Conservation (phyloP, 2,888 invertebrate species). For the Tigriopus californicus region DNA sequence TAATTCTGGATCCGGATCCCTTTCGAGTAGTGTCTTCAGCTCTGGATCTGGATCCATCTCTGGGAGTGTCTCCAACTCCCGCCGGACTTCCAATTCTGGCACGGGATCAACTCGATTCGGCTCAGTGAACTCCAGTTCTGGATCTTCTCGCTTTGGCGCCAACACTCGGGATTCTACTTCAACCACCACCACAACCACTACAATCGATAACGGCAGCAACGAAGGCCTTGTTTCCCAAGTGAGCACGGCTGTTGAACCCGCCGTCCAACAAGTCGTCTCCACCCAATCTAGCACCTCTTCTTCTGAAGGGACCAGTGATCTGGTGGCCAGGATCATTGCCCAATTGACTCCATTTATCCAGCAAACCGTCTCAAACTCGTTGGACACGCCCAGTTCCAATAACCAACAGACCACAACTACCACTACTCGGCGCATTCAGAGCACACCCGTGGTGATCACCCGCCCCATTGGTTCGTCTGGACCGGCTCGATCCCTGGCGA, state of each 20-base stretch:
- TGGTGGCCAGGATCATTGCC: conserved; percentile 1
- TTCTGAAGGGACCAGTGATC: not conserved
- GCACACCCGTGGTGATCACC: too few species aligned
- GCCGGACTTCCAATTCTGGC: too few species aligned
- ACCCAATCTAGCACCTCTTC: not conserved
- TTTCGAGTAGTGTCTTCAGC: too few species aligned
- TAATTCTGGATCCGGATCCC: too few species aligned
- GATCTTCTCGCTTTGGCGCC: too few species aligned
- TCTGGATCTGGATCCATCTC: too few species aligned
- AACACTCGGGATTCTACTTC: not conserved
- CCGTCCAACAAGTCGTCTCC: not conserved
- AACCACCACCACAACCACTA: not conserved
- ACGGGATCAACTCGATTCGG: too few species aligned
- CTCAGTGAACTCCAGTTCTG: too few species aligned
- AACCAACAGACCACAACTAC: not conserved
- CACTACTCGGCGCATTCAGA: too few species aligned
- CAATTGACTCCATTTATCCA: conserved; percentile 3
- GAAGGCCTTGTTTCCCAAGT: not conserved
- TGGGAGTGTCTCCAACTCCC: not conserved
- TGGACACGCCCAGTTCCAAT: not conserved
- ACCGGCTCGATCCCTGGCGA: too few species aligned
- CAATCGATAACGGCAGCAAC: too few species aligned
- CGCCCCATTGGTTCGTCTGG: too few species aligned
- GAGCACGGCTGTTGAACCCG: not conserved
- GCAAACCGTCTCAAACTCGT: not conserved